These are phyloP conservation scores for Andrena fulva DNA, from an alignment of 2,888 invertebrate species.

Conservation along the genomic window DNA sequence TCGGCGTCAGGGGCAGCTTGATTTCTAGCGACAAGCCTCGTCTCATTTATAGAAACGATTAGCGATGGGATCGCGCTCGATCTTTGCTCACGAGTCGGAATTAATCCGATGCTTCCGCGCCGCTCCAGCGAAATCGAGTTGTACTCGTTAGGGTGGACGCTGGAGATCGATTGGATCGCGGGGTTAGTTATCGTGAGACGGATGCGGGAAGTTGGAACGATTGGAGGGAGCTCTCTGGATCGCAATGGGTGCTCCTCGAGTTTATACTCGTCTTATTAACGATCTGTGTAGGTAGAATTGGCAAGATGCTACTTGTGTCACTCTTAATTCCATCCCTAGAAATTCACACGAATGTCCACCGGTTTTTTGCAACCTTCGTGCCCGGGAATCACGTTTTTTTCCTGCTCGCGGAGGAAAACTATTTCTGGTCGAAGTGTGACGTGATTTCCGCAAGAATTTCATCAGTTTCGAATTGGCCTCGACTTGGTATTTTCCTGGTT, in stretches of 20 bases:
- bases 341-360: background rate
- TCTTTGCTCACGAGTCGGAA: background rate
- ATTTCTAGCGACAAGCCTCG: background rate
- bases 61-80: slow-evolving; percentile 1
- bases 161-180: background rate
- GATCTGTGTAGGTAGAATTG: background rate
- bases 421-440: slow-evolving; percentile 4
- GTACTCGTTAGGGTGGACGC: background rate
- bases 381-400: background rate
- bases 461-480: background rate
- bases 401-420: background rate
- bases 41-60: slow-evolving; percentile 19
- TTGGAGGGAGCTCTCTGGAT: too few relatives aligned
- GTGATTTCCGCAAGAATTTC: slow-evolving; percentile 10
- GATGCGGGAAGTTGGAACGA: too few relatives aligned
- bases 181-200: too few relatives aligned
- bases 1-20: background rate
- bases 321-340: slow-evolving; percentile 8
- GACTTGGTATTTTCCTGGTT: slow-evolving; percentile 39
- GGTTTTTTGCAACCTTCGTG: background rate
- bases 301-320: background rate
- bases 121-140: background rate
- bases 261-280: too few relatives aligned
- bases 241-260: too few relatives aligned
- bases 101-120: background rate